phyloP scores from a whole-genome alignment of 2,113 vertebrate species.

The Strix aluco region DNA sequence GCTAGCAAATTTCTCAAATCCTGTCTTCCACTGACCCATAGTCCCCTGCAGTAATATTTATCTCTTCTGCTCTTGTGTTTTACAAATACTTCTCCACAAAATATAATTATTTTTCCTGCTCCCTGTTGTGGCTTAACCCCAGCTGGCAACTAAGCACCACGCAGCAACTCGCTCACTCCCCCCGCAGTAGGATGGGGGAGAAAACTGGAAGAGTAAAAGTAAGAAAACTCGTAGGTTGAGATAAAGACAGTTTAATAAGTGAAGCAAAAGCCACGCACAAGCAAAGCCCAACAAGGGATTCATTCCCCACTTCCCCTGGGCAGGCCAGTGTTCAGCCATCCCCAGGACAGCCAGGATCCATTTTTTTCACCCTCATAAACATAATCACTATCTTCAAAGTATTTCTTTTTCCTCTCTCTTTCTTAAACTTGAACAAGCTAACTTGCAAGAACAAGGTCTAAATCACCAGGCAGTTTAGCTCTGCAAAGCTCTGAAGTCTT shows the following conservation, averaged over 20 bases:
- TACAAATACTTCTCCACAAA: background rate
- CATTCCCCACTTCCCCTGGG: no score
- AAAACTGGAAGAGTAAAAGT: background rate
- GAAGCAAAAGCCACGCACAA: no score
- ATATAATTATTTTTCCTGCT: background rate
- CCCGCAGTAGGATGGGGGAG: background rate
- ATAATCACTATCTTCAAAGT: background rate
- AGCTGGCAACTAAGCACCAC: background rate
- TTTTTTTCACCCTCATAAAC: background rate
- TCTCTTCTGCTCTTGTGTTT: background rate
- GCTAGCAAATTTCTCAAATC: background rate
- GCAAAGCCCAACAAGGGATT: no score
- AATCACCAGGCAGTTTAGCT: background rate
- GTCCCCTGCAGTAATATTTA: background rate
- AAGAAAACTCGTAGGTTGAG: background rate
- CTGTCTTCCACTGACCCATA: background rate
- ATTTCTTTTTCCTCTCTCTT: background rate
- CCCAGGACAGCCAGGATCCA: no score
- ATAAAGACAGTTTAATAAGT: no score
- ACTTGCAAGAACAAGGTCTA: background rate
- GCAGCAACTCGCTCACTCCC: background rate
- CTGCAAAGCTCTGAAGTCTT: background rate
- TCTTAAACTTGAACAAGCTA: background rate
- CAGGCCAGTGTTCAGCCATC: no score
- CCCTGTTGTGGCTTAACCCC: background rate